A percentile compares a stretch with the other conserved stretches of the same genome.
Evolutionary conservation across 2,888 invertebrate genomes (phyloP).

Genomic region (Cerceris ruficornis): DNA sequence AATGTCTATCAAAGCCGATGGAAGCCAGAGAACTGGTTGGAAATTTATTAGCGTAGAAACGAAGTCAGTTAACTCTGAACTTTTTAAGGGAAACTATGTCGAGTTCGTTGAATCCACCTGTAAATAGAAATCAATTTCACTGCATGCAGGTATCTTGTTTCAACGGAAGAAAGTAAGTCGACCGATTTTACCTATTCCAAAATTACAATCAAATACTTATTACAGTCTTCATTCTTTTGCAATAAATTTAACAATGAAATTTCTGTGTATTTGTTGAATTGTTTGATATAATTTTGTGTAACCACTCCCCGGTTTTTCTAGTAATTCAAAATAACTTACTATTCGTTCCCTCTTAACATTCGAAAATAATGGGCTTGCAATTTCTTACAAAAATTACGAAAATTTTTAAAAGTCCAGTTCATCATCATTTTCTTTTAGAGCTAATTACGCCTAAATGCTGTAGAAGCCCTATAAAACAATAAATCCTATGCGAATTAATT

Average conservation of each 20-base stretch:
- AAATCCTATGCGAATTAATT: no score
- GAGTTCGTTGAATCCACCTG: slow-evolving; percentile 34
- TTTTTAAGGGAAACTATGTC: slow-evolving; percentile 61
- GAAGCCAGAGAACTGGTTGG: no score
- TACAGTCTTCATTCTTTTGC: not conserved
- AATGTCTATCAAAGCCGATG: slow-evolving; percentile 8
- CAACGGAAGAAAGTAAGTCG: slow-evolving; percentile 48
- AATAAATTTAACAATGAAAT: not conserved
- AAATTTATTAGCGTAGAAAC: slow-evolving; percentile 28
- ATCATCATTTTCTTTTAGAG: no score
- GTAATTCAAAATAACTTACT: no score
- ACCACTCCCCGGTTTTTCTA: no score
- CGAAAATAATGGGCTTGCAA: no score
- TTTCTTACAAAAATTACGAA: no score
- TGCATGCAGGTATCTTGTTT: slow-evolving; percentile 18
- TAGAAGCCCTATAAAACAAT: no score
- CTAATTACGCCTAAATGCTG: no score
- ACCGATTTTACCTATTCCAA: slow-evolving; percentile 15
- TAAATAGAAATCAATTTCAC: slow-evolving; percentile 54
- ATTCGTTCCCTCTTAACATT: no score
- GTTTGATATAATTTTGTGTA: no score
- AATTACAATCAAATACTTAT: slow-evolving; percentile 30
- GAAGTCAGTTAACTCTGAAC: slow-evolving; percentile 49
- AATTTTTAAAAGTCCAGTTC: no score
- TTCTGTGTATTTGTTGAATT: not conserved